These are phyloP conservation scores for Ellobius talpinus DNA, from an alignment of 2,113 vertebrate genomes.

Conservation along the genomic window DNA sequence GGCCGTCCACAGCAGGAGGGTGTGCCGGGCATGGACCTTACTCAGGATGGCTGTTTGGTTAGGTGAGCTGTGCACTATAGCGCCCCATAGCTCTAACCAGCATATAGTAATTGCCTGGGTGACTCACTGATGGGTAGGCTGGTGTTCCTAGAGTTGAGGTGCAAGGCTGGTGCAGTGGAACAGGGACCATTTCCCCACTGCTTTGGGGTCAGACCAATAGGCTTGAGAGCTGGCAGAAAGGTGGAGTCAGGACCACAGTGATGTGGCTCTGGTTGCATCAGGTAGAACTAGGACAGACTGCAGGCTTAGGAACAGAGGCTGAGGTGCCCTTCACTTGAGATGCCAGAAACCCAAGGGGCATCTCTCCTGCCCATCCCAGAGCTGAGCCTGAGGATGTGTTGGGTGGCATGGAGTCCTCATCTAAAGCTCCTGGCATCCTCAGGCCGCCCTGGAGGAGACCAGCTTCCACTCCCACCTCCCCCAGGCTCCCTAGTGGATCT, in stretches of 20 bases:
- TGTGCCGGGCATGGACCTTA: neutral
- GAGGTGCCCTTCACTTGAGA: neutral
- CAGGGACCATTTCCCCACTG: accelerated
- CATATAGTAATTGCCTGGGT: neutral
- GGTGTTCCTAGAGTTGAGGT: neutral
- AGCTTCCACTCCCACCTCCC: accelerated
- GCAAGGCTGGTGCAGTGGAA: neutral
- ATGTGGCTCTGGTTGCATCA: accelerated
- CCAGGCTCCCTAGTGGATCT: neutral
- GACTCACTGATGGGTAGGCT: accelerated
- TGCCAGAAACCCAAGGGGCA: neutral
- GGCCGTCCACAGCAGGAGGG: neutral
- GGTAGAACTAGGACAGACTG: neutral
- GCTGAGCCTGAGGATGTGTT: neutral
- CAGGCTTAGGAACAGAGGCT: neutral
- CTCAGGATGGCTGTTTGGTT: too few relatives aligned
- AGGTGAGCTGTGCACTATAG: neutral
- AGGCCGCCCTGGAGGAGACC: neutral
- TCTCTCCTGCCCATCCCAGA: neutral
- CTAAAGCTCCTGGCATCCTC: neutral
- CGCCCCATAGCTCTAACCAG: too few relatives aligned
- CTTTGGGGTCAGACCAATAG: neutral
- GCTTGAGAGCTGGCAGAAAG: neutral
- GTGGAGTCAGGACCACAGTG: accelerated
- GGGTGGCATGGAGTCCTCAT: neutral